Conservation (phyloP, 2,113 vertebrate genomes). For the zebrafish (Danio rerio) region DNA sequence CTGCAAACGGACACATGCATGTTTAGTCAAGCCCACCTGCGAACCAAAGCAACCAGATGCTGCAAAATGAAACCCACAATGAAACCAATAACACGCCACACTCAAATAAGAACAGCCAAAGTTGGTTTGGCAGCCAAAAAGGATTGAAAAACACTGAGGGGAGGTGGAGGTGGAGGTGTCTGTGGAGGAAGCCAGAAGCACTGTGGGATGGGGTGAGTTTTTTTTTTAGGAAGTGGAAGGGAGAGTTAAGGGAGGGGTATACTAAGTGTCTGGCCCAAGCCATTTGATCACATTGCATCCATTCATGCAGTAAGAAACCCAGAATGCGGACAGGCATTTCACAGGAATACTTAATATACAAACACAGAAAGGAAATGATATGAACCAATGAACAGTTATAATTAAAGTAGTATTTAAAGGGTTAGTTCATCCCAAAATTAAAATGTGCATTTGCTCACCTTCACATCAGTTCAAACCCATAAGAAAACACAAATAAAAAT, state of each 20-base stretch:
- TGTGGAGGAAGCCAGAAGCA: conserved; percentile 88
- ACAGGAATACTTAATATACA: conserved; percentile 87
- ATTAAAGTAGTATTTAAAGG: neutral
- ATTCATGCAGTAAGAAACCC: conserved; percentile 97
- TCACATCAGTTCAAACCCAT: conserved; percentile 35
- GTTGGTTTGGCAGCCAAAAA: conserved; percentile 83
- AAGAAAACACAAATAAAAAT: too few species aligned
- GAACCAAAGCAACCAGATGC: conserved; percentile 10
- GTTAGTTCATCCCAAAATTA: too few species aligned
- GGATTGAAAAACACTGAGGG: conserved; percentile 81
- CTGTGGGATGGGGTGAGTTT: conserved; percentile 81
- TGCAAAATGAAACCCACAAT: conserved; percentile 27
- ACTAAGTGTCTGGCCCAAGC: conserved; percentile 90
- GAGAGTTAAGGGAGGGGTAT: conserved; percentile 80
- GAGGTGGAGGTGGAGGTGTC: conserved; percentile 62
- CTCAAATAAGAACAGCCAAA: conserved; percentile 76
- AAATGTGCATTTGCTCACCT: too few species aligned
- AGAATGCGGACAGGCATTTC: conserved; percentile 94
- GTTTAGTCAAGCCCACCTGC: conserved; percentile 54
- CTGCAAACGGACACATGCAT: conserved; percentile 69
- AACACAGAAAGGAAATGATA: conserved; percentile 75
- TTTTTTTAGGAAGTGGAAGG: conserved; percentile 69
- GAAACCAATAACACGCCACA: conserved; percentile 64
- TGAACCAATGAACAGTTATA: conserved; percentile 68
- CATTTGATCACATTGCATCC: conserved; percentile 93